These are phyloP conservation scores for Patiria pectinifera DNA, from an alignment of 53 echinoderm and acorn worm genomes.

Conservation along the genomic window DNA sequence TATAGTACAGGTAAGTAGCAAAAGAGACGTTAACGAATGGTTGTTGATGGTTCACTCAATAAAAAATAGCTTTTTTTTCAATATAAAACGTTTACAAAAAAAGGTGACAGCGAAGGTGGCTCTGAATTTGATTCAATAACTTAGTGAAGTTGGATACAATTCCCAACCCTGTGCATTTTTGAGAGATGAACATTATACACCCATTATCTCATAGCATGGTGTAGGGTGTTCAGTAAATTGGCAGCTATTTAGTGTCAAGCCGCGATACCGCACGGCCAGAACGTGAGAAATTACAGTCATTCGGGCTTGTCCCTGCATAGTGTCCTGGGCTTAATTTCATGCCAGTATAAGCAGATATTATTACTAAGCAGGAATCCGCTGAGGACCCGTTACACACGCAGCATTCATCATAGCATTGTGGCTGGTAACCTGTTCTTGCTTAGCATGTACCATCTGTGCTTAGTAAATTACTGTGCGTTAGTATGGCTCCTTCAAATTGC, in stretches of 20 bases:
- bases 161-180: not conserved
- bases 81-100: not conserved
- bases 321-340: not conserved
- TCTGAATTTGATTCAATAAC: not conserved
- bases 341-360: too few relatives aligned
- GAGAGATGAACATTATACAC: not conserved
- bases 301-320: conserved; percentile 3
- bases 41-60: not conserved
- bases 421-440: too few relatives aligned
- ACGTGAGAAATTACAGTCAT: conserved; percentile 14
- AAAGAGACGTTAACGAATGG: too few relatives aligned
- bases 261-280: not conserved
- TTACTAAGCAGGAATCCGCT: too few relatives aligned
- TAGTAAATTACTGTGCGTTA: too few relatives aligned
- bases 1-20: too few relatives aligned
- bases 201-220: conserved; percentile 13
- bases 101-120: not conserved
- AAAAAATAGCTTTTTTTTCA: not conserved
- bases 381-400: too few relatives aligned
- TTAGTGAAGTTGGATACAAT: not conserved
- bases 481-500: too few relatives aligned
- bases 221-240: not conserved
- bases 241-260: not conserved
- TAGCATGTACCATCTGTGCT: too few relatives aligned
- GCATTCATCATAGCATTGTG: too few relatives aligned